These are phyloP conservation scores for Stenotaenia linearis DNA, from an alignment of 2,888 invertebrate species.

Conservation along the genomic window DNA sequence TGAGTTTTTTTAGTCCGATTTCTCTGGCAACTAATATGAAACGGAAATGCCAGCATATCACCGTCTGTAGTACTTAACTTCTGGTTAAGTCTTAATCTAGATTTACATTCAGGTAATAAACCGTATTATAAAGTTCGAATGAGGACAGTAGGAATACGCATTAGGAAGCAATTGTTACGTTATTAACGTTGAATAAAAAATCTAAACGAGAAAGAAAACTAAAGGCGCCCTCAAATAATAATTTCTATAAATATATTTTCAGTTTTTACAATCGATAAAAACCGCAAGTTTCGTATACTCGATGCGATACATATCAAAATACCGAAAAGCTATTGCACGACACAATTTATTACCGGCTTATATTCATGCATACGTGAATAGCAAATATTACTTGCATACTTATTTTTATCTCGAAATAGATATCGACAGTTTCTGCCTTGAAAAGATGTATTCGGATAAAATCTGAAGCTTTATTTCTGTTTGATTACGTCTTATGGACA, in stretches of 20 bases:
- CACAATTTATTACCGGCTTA: no score
- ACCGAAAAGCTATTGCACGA: no score
- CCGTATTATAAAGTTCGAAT: not conserved
- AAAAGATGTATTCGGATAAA: not conserved
- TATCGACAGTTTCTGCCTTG: not conserved
- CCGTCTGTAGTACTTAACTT: not conserved
- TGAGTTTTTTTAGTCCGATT: constrained; percentile 11
- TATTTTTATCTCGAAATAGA: not conserved
- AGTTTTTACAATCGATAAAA: not conserved
- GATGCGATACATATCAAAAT: no score
- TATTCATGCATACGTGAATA: not conserved
- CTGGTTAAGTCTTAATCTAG: not conserved
- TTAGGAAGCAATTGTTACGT: not conserved
- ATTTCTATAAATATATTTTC: not conserved
- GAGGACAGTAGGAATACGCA: not conserved
- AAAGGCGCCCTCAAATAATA: no score
- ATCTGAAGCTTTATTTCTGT: not conserved
- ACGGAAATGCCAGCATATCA: constrained; percentile 5
- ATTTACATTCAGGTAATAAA: not conserved
- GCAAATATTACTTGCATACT: not conserved
- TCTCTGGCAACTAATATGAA: not conserved
- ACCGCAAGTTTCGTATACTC: no score
- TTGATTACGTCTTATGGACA: not conserved
- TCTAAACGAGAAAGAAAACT: no score
- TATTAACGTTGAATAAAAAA: not conserved